These are phyloP conservation scores for Apteryx mantelli DNA, from an alignment of 2,113 vertebrate genomes.

Conservation along the genomic window DNA sequence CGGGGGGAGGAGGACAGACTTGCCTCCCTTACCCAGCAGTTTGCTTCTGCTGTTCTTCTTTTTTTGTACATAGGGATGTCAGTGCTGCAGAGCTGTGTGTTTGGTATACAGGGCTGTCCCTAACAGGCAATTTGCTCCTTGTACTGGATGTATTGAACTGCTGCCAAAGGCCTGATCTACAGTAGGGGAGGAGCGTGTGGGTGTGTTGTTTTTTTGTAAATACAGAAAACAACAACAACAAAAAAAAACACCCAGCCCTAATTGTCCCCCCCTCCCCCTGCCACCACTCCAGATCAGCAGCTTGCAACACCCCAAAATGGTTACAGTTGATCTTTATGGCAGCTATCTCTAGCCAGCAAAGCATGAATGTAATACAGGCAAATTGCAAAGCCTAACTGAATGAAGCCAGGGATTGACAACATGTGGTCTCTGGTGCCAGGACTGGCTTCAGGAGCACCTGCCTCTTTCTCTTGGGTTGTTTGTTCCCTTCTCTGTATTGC, in stretches of 20 bases:
- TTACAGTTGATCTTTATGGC: neutral
- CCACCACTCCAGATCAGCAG: neutral
- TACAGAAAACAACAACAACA: too few species aligned
- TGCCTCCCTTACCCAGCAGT: neutral
- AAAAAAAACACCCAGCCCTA: too few species aligned
- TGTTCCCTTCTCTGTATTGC: neutral
- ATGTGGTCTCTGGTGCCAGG: neutral
- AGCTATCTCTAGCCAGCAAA: neutral
- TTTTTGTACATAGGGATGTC: neutral
- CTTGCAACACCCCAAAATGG: neutral
- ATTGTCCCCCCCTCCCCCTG: neutral
- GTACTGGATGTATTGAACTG: constrained; percentile 1
- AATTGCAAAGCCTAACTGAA: neutral
- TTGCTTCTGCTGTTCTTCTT: neutral
- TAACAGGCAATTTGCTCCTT: constrained; percentile 32
- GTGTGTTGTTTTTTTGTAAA: neutral
- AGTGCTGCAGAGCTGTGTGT: neutral
- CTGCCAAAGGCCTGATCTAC: constrained; percentile 7
- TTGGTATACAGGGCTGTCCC: neutral
- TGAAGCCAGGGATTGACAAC: neutral
- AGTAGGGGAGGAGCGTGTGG: neutral
- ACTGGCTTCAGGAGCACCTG: neutral
- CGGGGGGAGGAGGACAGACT: neutral
- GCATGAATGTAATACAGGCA: neutral
- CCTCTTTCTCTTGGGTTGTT: neutral